phyloP scores from a whole-genome alignment of 2,113 vertebrate species.

The Smithornis capensis region DNA sequence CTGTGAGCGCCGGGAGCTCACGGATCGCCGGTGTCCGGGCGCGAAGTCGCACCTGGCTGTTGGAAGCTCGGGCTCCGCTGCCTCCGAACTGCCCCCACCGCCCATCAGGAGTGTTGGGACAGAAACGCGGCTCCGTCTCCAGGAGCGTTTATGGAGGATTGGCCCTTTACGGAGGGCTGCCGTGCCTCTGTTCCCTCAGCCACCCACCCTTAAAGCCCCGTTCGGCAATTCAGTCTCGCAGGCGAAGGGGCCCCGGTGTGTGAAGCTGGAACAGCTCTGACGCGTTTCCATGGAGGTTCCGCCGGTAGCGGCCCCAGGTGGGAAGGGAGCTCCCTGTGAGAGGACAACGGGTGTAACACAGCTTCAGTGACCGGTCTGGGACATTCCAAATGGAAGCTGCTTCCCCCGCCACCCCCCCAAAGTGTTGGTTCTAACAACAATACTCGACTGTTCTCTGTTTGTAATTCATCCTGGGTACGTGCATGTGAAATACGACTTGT shows the following conservation, averaged over 20 bases:
- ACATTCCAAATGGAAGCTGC: neutral
- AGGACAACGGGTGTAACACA: rapidly evolving
- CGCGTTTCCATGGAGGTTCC: neutral
- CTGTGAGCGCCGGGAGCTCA: rapidly evolving
- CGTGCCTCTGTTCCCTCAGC: neutral
- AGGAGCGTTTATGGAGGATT: rapidly evolving
- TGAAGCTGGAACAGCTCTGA: rapidly evolving
- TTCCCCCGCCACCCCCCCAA: neutral
- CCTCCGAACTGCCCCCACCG: no score
- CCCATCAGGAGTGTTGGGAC: neutral
- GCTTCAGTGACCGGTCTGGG: rapidly evolving
- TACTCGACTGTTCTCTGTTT: neutral
- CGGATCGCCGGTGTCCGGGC: rapidly evolving
- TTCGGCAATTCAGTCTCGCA: rapidly evolving
- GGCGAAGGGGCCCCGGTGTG: rapidly evolving
- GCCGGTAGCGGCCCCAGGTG: rapidly evolving
- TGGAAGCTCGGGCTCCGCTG: rapidly evolving
- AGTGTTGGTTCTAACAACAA: neutral
- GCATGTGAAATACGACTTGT: rapidly evolving
- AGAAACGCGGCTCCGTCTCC: rapidly evolving
- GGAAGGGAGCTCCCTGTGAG: neutral
- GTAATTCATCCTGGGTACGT: no score
- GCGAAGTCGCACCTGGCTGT: rapidly evolving
- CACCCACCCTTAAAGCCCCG: rapidly evolving
- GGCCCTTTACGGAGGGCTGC: rapidly evolving